Evolutionary conservation across 2,797 vertebrate genomes (phyloP).

Genomic region (Cuniculus paca): DNA sequence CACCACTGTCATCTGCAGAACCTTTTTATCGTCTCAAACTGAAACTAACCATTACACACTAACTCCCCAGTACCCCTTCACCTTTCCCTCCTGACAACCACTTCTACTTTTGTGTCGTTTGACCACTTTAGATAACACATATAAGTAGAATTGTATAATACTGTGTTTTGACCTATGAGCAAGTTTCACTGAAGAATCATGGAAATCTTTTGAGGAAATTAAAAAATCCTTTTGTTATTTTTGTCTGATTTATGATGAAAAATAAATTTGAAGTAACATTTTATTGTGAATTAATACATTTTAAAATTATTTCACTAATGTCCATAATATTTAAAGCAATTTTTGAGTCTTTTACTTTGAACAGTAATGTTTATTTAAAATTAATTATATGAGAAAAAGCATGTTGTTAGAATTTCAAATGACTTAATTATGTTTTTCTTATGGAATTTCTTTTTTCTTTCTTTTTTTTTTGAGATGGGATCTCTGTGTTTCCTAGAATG

Average conservation of each 20-base stretch:
- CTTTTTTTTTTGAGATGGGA: background rate
- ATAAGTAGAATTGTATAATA: background rate
- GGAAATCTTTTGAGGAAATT: conserved; percentile 28
- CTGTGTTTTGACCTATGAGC: background rate
- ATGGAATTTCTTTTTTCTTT: background rate
- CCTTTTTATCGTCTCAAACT: background rate
- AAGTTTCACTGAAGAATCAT: background rate
- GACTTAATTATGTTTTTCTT: background rate
- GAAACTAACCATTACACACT: background rate
- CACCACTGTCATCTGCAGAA: background rate
- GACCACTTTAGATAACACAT: background rate
- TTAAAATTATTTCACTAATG: conserved; percentile 27
- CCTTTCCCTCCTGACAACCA: background rate
- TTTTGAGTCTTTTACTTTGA: conserved; percentile 36
- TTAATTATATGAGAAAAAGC: background rate
- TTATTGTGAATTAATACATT: conserved; percentile 20
- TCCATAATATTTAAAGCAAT: conserved; percentile 19
- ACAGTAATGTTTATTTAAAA: background rate
- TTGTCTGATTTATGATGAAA: background rate
- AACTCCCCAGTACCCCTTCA: background rate
- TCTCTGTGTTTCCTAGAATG: background rate
- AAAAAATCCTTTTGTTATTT: background rate
- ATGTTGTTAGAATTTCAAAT: conserved; percentile 46
- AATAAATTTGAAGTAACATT: conserved; percentile 14
- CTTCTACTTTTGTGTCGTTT: conserved; percentile 11